Evolutionary conservation across 64 coral and sea anemone genomes (phyloP).

Genomic region (Pachyseris speciosa): DNA sequence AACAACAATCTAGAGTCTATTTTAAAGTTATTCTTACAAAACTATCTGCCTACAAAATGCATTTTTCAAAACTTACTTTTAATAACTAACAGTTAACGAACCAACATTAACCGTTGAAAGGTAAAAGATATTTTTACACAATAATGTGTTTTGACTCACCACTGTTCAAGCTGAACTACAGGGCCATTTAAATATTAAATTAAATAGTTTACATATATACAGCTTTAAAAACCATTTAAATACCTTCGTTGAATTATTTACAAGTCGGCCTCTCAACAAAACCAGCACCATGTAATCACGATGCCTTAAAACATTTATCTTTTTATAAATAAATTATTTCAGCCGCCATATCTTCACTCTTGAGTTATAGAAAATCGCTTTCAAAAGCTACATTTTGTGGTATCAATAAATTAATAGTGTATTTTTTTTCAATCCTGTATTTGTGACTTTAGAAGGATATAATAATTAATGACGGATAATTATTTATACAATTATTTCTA

Average conservation of each 20-base stretch:
- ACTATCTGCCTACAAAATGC: conserved; percentile 54
- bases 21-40: conserved; percentile 47
- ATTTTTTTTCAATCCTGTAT: background rate
- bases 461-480: conserved; percentile 55
- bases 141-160: conserved; percentile 40
- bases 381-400: conserved; percentile 42
- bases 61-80: conserved; percentile 51
- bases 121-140: conserved; percentile 15
- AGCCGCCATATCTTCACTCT: conserved; percentile 39
- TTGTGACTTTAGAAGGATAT: conserved; percentile 31
- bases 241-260: conserved; percentile 42
- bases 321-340: conserved; percentile 25
- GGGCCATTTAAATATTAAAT: conserved; percentile 99
- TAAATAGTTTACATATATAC: conserved; percentile 88
- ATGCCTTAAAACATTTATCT: conserved; percentile 30
- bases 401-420: conserved; percentile 21
- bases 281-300: background rate
- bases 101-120: conserved; percentile 10
- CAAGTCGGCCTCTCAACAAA: conserved; percentile 25
- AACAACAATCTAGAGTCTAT: conserved; percentile 11
- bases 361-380: conserved; percentile 46
- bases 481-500: conserved; percentile 95
- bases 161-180: conserved; percentile 97
- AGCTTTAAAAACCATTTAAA: conserved; percentile 63
- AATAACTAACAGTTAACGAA: conserved; percentile 12